Evolutionary conservation across 2,113 vertebrate species (phyloP).

Genomic region (Brienomyrus brachyistius): DNA sequence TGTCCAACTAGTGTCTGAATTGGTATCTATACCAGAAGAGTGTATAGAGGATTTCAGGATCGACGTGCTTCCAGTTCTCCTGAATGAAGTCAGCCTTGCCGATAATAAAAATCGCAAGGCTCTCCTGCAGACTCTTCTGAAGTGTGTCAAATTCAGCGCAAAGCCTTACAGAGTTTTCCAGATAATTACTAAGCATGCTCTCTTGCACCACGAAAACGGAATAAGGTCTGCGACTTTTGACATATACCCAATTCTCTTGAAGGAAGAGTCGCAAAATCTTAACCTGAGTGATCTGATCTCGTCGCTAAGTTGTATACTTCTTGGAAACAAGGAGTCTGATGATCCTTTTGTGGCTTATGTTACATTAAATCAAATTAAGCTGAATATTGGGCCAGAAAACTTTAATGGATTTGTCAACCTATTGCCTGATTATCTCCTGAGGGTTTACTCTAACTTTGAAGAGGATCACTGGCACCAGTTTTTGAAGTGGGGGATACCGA

Average conservation of each 20-base stretch:
- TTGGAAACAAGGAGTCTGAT: slow-evolving; percentile 17
- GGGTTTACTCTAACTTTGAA: slow-evolving; percentile 38
- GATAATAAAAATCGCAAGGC: slow-evolving; percentile 36
- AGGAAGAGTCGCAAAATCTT: slow-evolving; percentile 35
- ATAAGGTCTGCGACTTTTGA: slow-evolving; percentile 40
- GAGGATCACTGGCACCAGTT: slow-evolving; percentile 27
- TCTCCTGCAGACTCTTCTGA: slow-evolving; percentile 40
- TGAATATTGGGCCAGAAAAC: slow-evolving; percentile 42
- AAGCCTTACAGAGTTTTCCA: slow-evolving; percentile 28
- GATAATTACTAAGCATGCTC: slow-evolving; percentile 43
- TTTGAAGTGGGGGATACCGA: not conserved
- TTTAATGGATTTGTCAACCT: slow-evolving; percentile 41
- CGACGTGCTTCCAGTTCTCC: slow-evolving; percentile 43
- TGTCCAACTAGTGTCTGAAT: slow-evolving; percentile 41
- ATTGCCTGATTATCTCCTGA: slow-evolving; percentile 33
- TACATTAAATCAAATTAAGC: slow-evolving; percentile 27
- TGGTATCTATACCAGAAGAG: slow-evolving; percentile 38
- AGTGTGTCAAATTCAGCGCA: slow-evolving; percentile 34
- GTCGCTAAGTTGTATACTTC: slow-evolving; percentile 5
- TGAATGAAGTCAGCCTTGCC: slow-evolving; percentile 31
- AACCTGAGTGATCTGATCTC: slow-evolving; percentile 25
- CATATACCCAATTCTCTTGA: slow-evolving; percentile 39
- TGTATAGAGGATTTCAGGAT: slow-evolving; percentile 44
- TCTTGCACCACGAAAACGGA: slow-evolving; percentile 41
- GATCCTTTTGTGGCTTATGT: slow-evolving; percentile 40